Base-by-base conservation (phyloP, 2,888 invertebrate species). In the Diarsia dahlii region DNA sequence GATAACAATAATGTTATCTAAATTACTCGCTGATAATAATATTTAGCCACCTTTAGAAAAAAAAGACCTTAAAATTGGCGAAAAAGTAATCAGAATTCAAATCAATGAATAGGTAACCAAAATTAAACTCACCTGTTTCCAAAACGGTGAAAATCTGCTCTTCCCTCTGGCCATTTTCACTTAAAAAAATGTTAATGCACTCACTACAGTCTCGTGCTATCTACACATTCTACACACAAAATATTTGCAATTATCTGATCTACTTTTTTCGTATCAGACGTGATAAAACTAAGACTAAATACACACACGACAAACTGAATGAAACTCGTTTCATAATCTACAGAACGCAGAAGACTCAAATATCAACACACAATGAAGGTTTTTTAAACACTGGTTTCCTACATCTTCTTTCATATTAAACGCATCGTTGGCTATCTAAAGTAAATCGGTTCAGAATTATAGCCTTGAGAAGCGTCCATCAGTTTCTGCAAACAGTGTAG, bases 111-210 rank as follows among this genome's bases (percentile, higher is more conserved):
- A 10, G 39, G 9, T 12, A 8, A 56, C 3, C 1, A 69, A 56
- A 12, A 80, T 56, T 12, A 1, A 3, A 65, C 64, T 65, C 13
- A 85, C 85, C 77, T 87, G 85, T 72, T 82, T 85, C 6, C 72
- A 45, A 76, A 85, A 73, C 0, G 87, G 85, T 3, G 85, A 74
- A 63, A 82, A 65, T 34, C n/a, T 76, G 2, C 45, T 45, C 45
- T 64, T 71, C 0, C 6, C 50, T 6, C n/a, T 58, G 6, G 64
- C 46, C 81, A 87, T 85, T 64, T 62, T 74, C 0, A 34, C 50
- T 13, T 1, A 9, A 13, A 13, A 54, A 12, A 15, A 54, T 23
- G 45, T 34, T 5, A 54, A 65, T 50, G 45, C 64, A 65, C 50
- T 54, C n/a, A n/a, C 50, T 45, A 39, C 20, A 54, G 20, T 48